Base-by-base conservation (phyloP, 2,888 invertebrate species). In the Dendrolimus pini region DNA sequence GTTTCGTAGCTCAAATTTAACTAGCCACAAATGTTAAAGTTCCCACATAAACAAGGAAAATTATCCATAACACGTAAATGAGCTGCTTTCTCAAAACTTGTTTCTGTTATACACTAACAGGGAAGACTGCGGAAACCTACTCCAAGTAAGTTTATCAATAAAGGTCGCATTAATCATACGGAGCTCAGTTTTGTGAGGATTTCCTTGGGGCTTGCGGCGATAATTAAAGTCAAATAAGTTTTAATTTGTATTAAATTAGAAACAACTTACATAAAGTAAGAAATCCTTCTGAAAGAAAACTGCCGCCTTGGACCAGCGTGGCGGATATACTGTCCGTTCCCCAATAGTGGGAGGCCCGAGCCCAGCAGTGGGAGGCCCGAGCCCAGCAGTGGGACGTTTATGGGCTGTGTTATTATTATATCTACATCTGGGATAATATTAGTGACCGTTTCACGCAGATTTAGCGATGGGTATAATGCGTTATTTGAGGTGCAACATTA, bases 31-130 rank as follows among this genome's bases (percentile, higher is more conserved):
- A 71, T 75, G 75, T 67, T 63, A 60, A 78, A 78, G 71, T 82
- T 78, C 72, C 64, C 71, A 73, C 77, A 74, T 79, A 78, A 77
- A 80, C 72, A 77, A 73, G 71, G 67, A 72, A 75, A 80, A 81
- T 81, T 78, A 80, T 72, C 77, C 75, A 74, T 75, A 78, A 74
- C 72, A 75, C 65, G 75, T 74, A 77, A 79, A 77, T 75, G 72
- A 78, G 74, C 70, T 73, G 62, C 64, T 65, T 66, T 60, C 66
- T 62, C 57, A 55, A 63, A 76, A 76, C 68, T 78, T 74, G 65
- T 61, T 64, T 65, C 57, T 58, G 56, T 58, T 62, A 64, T 62
- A 41, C 9, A 54, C 30, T 30, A 30, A 30, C 14, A 54, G 56
- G 41, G 56, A 54, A 52, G 54, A 18, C 59, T 54, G 61, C 65